Evolutionary conservation across 2,888 invertebrate genomes (phyloP), one percentile per base, ranked within the genome.

Genomic region (Stegana nigrithorax): DNA sequence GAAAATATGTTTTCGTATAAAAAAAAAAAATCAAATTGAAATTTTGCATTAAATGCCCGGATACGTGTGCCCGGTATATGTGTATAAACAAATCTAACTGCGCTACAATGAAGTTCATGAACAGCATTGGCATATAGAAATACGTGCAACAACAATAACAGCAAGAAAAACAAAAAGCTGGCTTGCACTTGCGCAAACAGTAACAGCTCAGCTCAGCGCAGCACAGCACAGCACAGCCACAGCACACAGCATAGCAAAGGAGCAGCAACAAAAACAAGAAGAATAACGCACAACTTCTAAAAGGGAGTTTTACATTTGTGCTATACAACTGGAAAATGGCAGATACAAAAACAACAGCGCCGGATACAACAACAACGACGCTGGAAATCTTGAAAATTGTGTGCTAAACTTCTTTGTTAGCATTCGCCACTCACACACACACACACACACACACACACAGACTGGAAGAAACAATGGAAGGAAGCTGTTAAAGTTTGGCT

Each of bases 111-210:
- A 47, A 44, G 44, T 42, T 42, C 42, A 42, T n/a, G 12, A n/a
- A 2, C 2, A 14, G n/a, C n/a, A n/a, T n/a, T n/a, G n/a, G n/a
- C n/a, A n/a, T n/a, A n/a, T n/a, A 7, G 45, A 47, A 47, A 47
- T 23, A 23, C 45, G 23, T 2, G 45, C 8, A 47, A 23, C 21
- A 14, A 36, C 2, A n/a, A n/a, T n/a, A 36, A 21, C 8, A 47
- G 23, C 45, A 47, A n/a, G 23, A 47, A 47, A 5, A 7, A 47
- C 66, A 67, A 66, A 25, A 21, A n/a, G 4, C 25, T 61, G 67
- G 71, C 77, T 66, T 80, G 75, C 81, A 76, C 76, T 81, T 81
- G 81, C 80, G 76, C 76, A 76, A 79, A 59, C 32, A 45, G 21
- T 26, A 44, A 32, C n/a, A 39, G 17, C 14, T 39, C 14, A 39